Evolutionary conservation across 2,797 vertebrate genomes (phyloP), one percentile per base, ranked within the genome.

Genomic region (Ceyx erithaca): DNA sequence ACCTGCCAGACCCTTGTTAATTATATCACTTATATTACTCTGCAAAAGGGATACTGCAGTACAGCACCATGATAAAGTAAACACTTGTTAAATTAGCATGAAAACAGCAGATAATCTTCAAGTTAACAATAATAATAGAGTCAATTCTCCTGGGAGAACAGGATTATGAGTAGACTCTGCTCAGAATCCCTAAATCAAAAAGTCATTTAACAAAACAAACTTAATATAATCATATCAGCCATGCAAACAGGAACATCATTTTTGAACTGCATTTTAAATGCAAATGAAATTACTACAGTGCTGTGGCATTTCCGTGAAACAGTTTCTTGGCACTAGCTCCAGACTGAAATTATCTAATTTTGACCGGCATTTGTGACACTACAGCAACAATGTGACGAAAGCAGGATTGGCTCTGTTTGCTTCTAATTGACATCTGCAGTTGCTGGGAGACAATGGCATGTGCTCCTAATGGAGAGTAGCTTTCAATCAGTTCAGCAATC

Each of bases 121-220:
- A 96, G 95, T 97, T 98, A 97, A 97, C 94, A 96, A 96, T 58
- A 97, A 94, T 95, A 97, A 97, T 96, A 94, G 90, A 97, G 84
- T 75, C 87, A 96, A 97, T 95, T 97, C 95, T 97, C 95, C 93
- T 81, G 96, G 92, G 96, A 96, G 93, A 95, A 97, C 92, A 95
- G 94, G 96, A 97, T 98, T 98, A 97, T 35, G 21, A 97, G 87
- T 84, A 92, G 95, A 97, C 97, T 97, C 93, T 95, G 96, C 96
- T 97, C 96, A 97, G 96, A 97, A 97, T 97, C 96, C 96, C 95
- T 97, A 98, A 97, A 94, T 97, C 95, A 95, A 85, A 97, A 97
- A 97, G 96, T 96, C 95, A 97, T 97, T 98, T 97, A 98, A 96
- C 95, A 97, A 97, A 98, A 97, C 96, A 98, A 98, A 98, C 96